Evolutionary conservation across 2,113 vertebrate species (phyloP).

Genomic region (Phocoena sinus): DNA sequence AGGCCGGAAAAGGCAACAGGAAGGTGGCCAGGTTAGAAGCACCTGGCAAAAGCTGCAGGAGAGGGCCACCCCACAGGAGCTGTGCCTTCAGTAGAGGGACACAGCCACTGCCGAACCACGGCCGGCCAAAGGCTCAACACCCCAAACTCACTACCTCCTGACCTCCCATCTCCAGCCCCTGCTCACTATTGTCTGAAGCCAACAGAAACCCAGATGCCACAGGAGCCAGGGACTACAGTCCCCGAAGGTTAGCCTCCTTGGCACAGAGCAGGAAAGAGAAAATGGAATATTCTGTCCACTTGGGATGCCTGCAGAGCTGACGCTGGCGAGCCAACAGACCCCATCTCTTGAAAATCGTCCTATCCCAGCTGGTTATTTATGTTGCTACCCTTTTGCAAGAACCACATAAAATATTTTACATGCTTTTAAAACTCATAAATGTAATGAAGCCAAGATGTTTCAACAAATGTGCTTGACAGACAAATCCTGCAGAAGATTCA

Average conservation of each 20-base stretch:
- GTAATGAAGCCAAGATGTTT: constrained; percentile 67
- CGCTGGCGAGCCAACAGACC: not conserved
- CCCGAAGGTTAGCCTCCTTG: not conserved
- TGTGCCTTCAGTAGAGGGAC: not conserved
- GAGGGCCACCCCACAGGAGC: not conserved
- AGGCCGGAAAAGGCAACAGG: not conserved
- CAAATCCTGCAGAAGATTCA: constrained; percentile 18
- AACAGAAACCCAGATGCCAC: not conserved
- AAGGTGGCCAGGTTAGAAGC: not conserved
- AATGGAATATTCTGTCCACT: not conserved
- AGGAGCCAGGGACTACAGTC: not conserved
- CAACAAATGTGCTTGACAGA: constrained; percentile 58
- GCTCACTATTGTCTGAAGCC: not conserved
- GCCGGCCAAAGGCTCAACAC: not conserved
- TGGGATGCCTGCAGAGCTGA: not conserved
- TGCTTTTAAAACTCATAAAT: constrained; percentile 76
- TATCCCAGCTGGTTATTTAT: constrained; percentile 58
- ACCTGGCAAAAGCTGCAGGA: no score
- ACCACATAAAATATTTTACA: constrained; percentile 39
- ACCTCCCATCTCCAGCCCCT: not conserved
- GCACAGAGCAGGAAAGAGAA: not conserved
- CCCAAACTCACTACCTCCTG: not conserved
- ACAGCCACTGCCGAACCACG: accelerated
- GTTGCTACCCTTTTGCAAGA: not conserved
- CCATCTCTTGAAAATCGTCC: not conserved